These are phyloP conservation scores for Scaptomyza montana DNA, from an alignment of 1,140 invertebrate genomes.

Conservation along the genomic window DNA sequence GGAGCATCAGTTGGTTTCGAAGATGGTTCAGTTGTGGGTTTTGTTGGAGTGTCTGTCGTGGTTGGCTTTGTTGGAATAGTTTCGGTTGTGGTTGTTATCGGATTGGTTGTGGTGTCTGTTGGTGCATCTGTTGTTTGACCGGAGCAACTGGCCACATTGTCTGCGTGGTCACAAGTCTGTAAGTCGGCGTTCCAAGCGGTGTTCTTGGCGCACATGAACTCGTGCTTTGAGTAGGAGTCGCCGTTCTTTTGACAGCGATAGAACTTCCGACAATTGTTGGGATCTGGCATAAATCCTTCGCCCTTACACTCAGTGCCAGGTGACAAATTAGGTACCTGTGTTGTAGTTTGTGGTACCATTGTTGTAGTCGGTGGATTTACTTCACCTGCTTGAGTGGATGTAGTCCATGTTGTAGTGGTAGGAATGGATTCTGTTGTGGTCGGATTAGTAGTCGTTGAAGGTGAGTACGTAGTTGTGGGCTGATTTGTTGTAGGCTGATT, in stretches of 20 bases:
- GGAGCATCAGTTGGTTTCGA: constrained; percentile 51
- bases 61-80: constrained; percentile 26
- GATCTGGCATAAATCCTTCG: constrained; percentile 88
- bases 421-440: constrained; percentile 15
- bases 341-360: constrained; percentile 45
- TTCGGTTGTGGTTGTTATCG: constrained; percentile 26
- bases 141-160: constrained; percentile 48
- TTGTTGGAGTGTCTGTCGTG: constrained; percentile 24
- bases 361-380: constrained; percentile 47
- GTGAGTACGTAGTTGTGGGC: constrained; percentile 9
- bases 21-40: constrained; percentile 21
- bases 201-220: constrained; percentile 83
- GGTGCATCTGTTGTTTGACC: constrained; percentile 49
- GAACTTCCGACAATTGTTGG: constrained; percentile 85
- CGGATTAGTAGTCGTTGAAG: neutral
- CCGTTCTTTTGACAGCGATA: constrained; percentile 85
- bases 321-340: constrained; percentile 54
- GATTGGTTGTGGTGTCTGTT: constrained; percentile 28
- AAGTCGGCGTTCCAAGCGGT: constrained; percentile 84
- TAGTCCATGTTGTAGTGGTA: constrained; percentile 47
- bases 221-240: constrained; percentile 78
- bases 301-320: constrained; percentile 78
- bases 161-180: constrained; percentile 78
- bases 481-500: neutral
- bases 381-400: constrained; percentile 44